phyloP scores from a whole-genome alignment of 2,113 vertebrate genomes.

The Forbesichthys papilliferus region DNA sequence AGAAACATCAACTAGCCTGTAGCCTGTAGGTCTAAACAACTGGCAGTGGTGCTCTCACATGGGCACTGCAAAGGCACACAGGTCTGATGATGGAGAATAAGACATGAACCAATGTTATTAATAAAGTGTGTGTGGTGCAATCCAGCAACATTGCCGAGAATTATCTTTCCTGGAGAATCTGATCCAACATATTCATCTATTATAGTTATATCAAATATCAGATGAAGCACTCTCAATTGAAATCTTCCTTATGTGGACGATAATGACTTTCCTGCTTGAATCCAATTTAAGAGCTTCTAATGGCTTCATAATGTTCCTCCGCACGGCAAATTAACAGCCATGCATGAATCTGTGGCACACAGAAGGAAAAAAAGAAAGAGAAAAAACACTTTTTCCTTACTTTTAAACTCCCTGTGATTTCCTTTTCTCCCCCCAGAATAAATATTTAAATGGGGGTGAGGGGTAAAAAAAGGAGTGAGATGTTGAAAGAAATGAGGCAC shows the following conservation, averaged over 20 bases:
- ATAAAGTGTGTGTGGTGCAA: conserved; percentile 25
- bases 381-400: conserved; percentile 57
- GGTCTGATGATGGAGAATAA: conserved; percentile 47
- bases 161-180: conserved; percentile 49
- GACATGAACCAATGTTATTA: conserved; percentile 46
- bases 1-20: not conserved
- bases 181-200: conserved; percentile 59
- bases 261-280: conserved; percentile 71
- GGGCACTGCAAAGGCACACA: conserved; percentile 78
- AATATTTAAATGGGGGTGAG: conserved; percentile 28
- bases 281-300: conserved; percentile 71
- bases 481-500: conserved; percentile 24
- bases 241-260: conserved; percentile 65
- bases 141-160: conserved; percentile 43
- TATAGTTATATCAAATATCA: conserved; percentile 66
- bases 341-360: conserved; percentile 39
- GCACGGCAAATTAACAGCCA: conserved; percentile 59
- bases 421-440: conserved; percentile 37
- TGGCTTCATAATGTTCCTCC: conserved; percentile 64
- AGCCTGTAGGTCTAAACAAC: not conserved
- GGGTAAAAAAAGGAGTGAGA: conserved; percentile 4
- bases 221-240: conserved; percentile 63
- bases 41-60: not conserved
- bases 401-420: conserved; percentile 52
- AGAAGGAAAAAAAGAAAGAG: not conserved